Evolutionary conservation across 2,888 invertebrate species (phyloP).

Genomic region (Eumacrocentrus americanus): DNA sequence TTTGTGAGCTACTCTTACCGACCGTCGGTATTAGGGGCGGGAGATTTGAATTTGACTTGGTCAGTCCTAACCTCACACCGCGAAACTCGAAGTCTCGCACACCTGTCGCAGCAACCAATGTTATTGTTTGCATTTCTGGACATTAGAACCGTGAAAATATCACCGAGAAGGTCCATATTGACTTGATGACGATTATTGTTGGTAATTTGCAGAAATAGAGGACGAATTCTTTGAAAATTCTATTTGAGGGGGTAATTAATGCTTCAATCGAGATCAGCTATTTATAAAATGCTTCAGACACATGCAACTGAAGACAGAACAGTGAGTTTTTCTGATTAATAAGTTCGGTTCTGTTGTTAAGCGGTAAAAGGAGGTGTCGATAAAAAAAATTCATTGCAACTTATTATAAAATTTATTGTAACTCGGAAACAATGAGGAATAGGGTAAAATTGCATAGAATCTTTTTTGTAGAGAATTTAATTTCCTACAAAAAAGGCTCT

Average conservation of each 20-base stretch:
- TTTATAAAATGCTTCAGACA: conserved; percentile 61
- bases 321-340: too few species aligned
- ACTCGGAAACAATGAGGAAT: too few species aligned
- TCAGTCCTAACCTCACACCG: conserved; percentile 17
- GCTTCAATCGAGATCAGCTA: conserved; percentile 60
- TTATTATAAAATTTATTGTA: too few species aligned
- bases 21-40: not conserved
- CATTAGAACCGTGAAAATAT: too few species aligned
- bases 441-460: too few species aligned
- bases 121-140: conserved; percentile 35
- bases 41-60: not conserved
- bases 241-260: conserved; percentile 40
- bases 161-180: too few species aligned
- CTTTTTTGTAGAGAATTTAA: too few species aligned
- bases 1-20: not conserved
- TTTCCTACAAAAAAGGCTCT: too few species aligned
- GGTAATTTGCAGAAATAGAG: too few species aligned
- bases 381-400: not conserved
- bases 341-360: too few species aligned
- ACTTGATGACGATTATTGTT: too few species aligned
- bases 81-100: conserved; percentile 31
- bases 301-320: conserved; percentile 60
- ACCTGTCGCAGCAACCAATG: conserved; percentile 58
- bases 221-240: not conserved
- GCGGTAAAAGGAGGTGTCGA: too few species aligned